Evolutionary conservation across 2,113 vertebrate genomes (phyloP).

Genomic region (Bungarus multicinctus): DNA sequence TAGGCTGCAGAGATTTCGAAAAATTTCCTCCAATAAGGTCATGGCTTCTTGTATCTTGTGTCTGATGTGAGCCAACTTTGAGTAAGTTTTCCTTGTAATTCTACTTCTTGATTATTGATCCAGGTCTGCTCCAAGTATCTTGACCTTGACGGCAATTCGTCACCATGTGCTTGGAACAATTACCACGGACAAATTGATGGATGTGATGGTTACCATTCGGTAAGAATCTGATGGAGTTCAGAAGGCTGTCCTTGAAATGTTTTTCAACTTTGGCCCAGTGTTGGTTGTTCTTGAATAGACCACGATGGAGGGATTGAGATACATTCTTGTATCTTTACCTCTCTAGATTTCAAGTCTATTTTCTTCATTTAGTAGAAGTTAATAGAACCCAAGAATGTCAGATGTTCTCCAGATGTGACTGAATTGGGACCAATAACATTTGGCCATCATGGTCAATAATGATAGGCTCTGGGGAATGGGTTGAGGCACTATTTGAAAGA

Average conservation of each 20-base stretch:
- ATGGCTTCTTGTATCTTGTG: background rate
- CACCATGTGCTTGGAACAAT: slow-evolving; percentile 94
- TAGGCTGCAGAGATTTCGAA: background rate
- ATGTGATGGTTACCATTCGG: slow-evolving; percentile 95
- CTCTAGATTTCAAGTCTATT: background rate
- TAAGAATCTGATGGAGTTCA: slow-evolving; percentile 62
- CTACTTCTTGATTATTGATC: slow-evolving; percentile 31
- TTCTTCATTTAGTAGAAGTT: background rate
- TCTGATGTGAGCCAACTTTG: background rate
- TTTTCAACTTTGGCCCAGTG: background rate
- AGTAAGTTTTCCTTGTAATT: background rate
- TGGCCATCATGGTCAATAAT: background rate
- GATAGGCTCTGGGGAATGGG: background rate
- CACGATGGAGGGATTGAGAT: background rate
- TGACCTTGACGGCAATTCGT: slow-evolving; percentile 92
- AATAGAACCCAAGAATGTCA: background rate
- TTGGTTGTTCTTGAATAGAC: background rate
- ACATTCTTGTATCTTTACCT: background rate
- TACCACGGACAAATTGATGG: slow-evolving; percentile 90
- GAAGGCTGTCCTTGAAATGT: background rate
- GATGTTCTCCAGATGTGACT: background rate
- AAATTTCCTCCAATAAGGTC: background rate
- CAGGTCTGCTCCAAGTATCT: slow-evolving; percentile 92
- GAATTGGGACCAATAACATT: background rate
- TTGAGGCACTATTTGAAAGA: background rate